Percentiles rank a stretch among this genome's conserved stretches.
phyloP scores from a whole-genome alignment of 2,888 invertebrate genomes.

The Drosophila cracens region DNA sequence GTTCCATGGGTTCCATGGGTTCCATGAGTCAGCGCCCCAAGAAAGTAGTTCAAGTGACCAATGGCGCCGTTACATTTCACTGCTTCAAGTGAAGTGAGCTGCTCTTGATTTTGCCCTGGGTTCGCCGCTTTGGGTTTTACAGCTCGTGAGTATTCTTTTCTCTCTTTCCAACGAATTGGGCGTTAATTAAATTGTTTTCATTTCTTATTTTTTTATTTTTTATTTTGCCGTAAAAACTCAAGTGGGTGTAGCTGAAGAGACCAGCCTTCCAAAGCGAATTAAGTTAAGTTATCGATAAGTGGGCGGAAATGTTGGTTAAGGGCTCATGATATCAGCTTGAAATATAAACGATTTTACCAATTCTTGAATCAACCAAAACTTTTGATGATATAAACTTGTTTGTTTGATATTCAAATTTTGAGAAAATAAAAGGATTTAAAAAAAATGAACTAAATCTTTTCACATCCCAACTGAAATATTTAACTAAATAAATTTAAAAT shows the following conservation, averaged over 20 bases:
- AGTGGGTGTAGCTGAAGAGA: slow-evolving; percentile 38
- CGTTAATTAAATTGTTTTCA: slow-evolving; percentile 77
- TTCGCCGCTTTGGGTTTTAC: neutral
- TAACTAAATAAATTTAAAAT: neutral
- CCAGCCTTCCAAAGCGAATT: slow-evolving; percentile 2
- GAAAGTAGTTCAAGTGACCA: slow-evolving; percentile 77
- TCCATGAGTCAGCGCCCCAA: slow-evolving; percentile 60
- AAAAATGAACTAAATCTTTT: neutral
- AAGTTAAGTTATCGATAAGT: slow-evolving; percentile 40
- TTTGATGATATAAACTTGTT: neutral
- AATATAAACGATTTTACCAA: neutral
- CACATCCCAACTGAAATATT: neutral
- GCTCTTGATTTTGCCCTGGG: slow-evolving; percentile 7
- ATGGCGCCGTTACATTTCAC: slow-evolving; percentile 78
- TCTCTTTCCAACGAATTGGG: slow-evolving; percentile 42
- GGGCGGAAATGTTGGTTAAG: slow-evolving; percentile 45
- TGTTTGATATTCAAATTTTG: neutral
- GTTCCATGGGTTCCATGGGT: neutral
- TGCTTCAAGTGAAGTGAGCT: slow-evolving; percentile 62
- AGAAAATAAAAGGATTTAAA: neutral
- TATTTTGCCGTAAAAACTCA: slow-evolving; percentile 49
- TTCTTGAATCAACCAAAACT: neutral
- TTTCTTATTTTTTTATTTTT: slow-evolving; percentile 35
- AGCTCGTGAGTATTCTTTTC: neutral
- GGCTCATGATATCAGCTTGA: slow-evolving; percentile 22